Conservation (phyloP, 2,888 invertebrate species). For the Lamellibrachia columna region DNA sequence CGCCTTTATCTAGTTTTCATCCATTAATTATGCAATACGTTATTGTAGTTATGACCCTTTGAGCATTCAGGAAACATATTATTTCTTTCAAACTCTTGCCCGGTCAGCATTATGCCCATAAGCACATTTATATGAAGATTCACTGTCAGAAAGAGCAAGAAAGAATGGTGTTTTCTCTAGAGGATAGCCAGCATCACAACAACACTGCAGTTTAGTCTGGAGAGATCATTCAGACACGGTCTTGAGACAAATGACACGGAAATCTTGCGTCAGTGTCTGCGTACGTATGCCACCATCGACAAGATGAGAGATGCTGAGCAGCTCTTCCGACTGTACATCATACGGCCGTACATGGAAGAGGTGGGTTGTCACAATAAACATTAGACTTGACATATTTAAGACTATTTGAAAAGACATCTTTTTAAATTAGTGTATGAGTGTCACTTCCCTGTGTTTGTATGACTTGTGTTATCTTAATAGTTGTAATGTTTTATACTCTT, state of each 20-base stretch:
- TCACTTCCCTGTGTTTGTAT: not conserved
- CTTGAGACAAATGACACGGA: slow-evolving; percentile 53
- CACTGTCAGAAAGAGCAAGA: not conserved
- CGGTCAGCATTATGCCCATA: not conserved
- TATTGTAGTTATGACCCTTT: not conserved
- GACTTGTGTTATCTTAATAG: not conserved
- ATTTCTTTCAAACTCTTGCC: not conserved
- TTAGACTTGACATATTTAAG: not conserved
- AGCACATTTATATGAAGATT: not conserved
- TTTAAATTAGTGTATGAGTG: not conserved
- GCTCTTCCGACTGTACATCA: slow-evolving; percentile 67
- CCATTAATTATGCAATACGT: not conserved
- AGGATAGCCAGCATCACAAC: slow-evolving; percentile 63
- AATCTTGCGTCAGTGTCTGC: slow-evolving; percentile 66
- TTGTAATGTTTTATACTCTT: not conserved
- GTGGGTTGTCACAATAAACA: slow-evolving; percentile 44
- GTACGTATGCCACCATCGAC: slow-evolving; percentile 75
- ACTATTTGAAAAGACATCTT: not conserved
- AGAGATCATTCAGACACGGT: slow-evolving; percentile 63
- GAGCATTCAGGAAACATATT: not conserved
- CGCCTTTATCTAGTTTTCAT: not conserved
- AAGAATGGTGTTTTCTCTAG: slow-evolving; percentile 44
- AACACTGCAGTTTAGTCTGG: slow-evolving; percentile 63
- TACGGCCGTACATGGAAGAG: slow-evolving; percentile 70
- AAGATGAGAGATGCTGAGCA: slow-evolving; percentile 78